phyloP scores from a whole-genome alignment of 2,113 vertebrate species.

The Gopherus evgoodei region DNA sequence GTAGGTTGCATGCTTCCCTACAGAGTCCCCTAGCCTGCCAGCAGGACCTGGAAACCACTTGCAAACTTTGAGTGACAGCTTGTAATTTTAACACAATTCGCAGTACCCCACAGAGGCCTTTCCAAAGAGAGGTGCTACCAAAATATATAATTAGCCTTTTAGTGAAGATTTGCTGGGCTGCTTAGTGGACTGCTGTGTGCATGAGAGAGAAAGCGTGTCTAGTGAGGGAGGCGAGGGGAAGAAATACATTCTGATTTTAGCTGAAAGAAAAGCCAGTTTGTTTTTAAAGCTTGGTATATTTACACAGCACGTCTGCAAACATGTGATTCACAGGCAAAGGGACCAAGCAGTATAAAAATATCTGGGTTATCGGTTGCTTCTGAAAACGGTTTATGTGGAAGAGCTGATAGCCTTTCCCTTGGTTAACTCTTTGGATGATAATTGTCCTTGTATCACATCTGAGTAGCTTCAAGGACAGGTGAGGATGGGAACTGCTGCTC shows the following conservation, averaged over 20 bases:
- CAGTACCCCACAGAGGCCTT: no score
- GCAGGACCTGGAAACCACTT: no score
- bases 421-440: background rate
- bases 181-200: background rate
- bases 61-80: no score
- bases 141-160: background rate
- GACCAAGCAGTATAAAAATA: background rate
- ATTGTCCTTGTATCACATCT: background rate
- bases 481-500: background rate
- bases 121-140: no score
- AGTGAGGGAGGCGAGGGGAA: fast-evolving
- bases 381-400: background rate
- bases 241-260: background rate
- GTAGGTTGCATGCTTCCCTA: no score
- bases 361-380: background rate
- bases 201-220: background rate
- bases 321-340: fast-evolving
- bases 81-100: no score
- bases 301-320: background rate
- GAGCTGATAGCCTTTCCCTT: background rate
- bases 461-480: background rate
- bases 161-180: background rate
- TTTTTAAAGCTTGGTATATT: background rate
- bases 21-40: no score
- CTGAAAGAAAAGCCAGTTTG: background rate